Evolutionary conservation across 2,113 vertebrate genomes (phyloP), one percentile per base, ranked within the genome.

Genomic region (rat (Rattus norvegicus)): DNA sequence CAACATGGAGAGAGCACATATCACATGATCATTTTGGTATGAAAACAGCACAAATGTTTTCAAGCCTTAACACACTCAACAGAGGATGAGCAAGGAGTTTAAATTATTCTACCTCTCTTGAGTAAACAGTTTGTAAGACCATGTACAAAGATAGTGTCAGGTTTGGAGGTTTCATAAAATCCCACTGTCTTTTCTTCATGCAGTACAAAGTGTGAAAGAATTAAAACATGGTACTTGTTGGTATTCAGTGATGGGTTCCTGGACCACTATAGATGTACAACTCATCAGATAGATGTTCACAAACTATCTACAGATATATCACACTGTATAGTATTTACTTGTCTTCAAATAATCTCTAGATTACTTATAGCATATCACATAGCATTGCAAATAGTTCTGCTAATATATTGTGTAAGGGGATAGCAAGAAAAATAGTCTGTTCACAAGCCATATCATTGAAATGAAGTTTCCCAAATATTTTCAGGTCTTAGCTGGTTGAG

Each of bases 41-140:
- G 14, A 76, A 92, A 61, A 63, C 4, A 39, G 7, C 2, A 14
- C 2, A 33, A n/a, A 87, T 16, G 54, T 49, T 47, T 59, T 20
- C 16, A 85, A 65, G 36, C 5, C 54, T n/a, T 56, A 1, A 5
- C 83, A 33, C 17, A 0, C 1, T 1, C 12, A 13, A 30, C 30
- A 7, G 5, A 33, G 22, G 43, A 30, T 2, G 17, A 33, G 3
- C 6, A 43, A 65, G 11, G 7, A 69, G 12, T 75, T 33, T 56
- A 47, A 43, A 4, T 56, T 54, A 8, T 13, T 36, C 5, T 16
- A 4, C 13, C 12, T 73, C 33, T 72, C 33, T 17, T 61, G 7
- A 69, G 24, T 10, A 69, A 54, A 73, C 10, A 49, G 69, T 61
- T 84, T 63, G 39, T 26, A 69, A 36, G 12, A 17, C 52, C 63